A percentile compares a stretch with the other conserved stretches of the same genome.
phyloP scores from a whole-genome alignment of 2,888 invertebrate species.

The Chrysotoxum bicinctum region DNA sequence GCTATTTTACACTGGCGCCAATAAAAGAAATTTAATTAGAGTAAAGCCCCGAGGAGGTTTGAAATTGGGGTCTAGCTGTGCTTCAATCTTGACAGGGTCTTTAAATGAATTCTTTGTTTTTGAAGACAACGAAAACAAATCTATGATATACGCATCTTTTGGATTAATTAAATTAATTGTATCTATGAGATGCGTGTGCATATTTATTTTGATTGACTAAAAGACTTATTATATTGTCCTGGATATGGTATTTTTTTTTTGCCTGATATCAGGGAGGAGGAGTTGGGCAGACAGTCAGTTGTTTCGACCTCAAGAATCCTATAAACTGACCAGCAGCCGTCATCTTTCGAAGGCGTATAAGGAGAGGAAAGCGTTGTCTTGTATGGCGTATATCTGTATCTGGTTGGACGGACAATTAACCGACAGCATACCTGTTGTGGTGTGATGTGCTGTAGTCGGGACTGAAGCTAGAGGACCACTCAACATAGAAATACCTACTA shows the following conservation, averaged over 20 bases:
- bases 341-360: constrained; percentile 17
- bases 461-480: background rate
- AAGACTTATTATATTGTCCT: constrained; percentile 60
- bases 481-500: constrained; percentile 64
- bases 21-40: constrained; percentile 70
- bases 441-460: background rate
- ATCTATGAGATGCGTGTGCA: constrained; percentile 45
- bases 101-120: constrained; percentile 53
- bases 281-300: constrained; percentile 37
- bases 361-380: constrained; percentile 41
- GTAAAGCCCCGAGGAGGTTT: constrained; percentile 33
- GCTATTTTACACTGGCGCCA: constrained; percentile 60
- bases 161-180: constrained; percentile 12
- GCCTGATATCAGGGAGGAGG: constrained; percentile 9
- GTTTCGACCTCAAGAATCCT: constrained; percentile 45
- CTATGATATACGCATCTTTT: constrained; percentile 31
- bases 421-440: constrained; percentile 63
- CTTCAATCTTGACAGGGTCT: background rate
- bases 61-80: constrained; percentile 10
- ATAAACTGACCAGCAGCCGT: constrained; percentile 8
- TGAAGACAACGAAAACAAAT: background rate
- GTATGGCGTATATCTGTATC: background rate
- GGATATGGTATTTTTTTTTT: background rate
- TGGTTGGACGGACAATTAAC: constrained; percentile 48
- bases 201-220: constrained; percentile 51